Evolutionary conservation across 2,113 vertebrate genomes (phyloP), one percentile per base, ranked within the genome.

Genomic region (Microtus montanus): DNA sequence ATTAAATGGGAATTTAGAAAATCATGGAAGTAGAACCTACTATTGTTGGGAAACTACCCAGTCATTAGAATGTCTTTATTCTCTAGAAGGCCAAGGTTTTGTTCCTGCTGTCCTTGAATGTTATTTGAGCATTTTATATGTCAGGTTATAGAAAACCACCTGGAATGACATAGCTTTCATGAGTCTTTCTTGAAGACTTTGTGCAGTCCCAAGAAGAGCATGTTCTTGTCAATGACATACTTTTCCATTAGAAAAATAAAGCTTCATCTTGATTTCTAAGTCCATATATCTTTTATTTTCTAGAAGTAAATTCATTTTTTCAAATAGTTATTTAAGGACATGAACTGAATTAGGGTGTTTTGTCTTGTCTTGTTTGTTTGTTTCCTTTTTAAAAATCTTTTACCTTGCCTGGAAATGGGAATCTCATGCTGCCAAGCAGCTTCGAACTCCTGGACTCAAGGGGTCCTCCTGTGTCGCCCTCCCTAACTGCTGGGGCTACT

Each of bases 101-200:
- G 75, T 54, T 4, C 26, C 85, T 41, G n/a, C 19, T 64, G 63
- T 11, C 12, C 82, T 89, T 49, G 75, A 28, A 24, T 64, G 61
- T 28, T 61, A 8, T 66, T 33, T 84, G 70, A 86, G 38, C 30
- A 71, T 75, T 84, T 92, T 85, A 82, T 41, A 92, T 79, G 41
- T 13, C 2, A 9, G 15, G 38, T 83, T 96, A 83, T 1, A 90
- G 91, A 75, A 92, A 52, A 75, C 26, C 58, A 41, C 68, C 52
- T 87, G 33, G 87, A 77, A 92, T 87, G 58, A 87, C 92, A 83
- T 5, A 73, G 49, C 41, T 85, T 58, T 93, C 58, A 68, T 14
- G 44, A 35, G 12, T 85, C 68, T 77, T 91, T 92, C 86, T 93
- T 79, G 47, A 89, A 89, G 83, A 83, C 28, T 83, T 93, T 63